Conservation (phyloP, 1,140 invertebrate genomes). For the Drosophila nigrodunni region DNA sequence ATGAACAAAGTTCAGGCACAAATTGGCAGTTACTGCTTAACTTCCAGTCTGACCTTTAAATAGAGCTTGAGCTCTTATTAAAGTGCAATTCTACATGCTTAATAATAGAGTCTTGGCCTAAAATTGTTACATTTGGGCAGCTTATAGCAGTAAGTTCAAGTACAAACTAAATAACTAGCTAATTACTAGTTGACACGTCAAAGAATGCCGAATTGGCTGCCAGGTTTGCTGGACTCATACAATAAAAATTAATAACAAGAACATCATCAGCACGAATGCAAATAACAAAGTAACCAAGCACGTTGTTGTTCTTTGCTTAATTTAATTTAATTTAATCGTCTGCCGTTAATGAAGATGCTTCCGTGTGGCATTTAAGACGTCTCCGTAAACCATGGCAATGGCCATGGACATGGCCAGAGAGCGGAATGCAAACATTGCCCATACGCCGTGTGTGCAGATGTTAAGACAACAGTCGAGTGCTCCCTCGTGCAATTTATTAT, state of each 20-base stretch:
- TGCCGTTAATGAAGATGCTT: slow-evolving; percentile 67
- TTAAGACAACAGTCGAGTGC: slow-evolving; percentile 5
- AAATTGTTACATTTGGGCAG: not conserved
- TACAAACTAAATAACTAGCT: not conserved
- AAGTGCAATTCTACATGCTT: not conserved
- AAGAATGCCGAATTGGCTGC: not conserved
- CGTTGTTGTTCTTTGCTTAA: slow-evolving; percentile 44
- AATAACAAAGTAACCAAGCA: slow-evolving; percentile 4
- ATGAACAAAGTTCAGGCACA: no score
- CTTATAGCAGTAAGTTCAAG: not conserved
- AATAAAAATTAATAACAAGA: not conserved
- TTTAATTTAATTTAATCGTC: slow-evolving; percentile 74
- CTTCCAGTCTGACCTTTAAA: no score
- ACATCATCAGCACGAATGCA: slow-evolving; percentile 8
- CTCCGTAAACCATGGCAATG: slow-evolving; percentile 24
- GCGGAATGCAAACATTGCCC: slow-evolving; percentile 31
- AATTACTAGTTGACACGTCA: slow-evolving; percentile 4
- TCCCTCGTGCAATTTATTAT: slow-evolving; percentile 65
- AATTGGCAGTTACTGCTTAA: no score
- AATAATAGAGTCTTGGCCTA: not conserved
- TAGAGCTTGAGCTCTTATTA: no score
- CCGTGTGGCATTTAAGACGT: slow-evolving; percentile 45
- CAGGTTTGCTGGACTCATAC: not conserved
- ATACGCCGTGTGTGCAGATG: slow-evolving; percentile 39
- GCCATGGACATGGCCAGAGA: slow-evolving; percentile 7